Evolutionary conservation across 2,888 invertebrate species (phyloP), one percentile per base, ranked within the genome.

Genomic region (Branchipolynoe longqiensis): DNA sequence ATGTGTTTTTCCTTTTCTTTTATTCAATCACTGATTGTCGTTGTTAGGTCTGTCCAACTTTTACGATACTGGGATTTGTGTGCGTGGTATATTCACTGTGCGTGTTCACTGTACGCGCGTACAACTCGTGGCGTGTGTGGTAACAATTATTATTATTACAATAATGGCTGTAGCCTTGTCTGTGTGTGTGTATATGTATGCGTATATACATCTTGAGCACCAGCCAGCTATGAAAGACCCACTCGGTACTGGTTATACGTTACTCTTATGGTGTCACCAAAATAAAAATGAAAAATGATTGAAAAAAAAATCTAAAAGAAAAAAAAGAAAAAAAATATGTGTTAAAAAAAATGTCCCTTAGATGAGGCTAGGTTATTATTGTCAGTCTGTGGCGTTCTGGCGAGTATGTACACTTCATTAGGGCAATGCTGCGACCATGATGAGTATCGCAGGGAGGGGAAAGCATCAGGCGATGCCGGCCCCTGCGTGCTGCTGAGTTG

Each of bases 11-110:
- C n/a, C n/a, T n/a, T 78, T 78, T 78, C 78, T 78, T 78, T 78
- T 78, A 48, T 48, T 78, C 54, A 78, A 78, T 78, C 78, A 48
- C 78, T 78, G 78, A 78, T 78, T 78, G 78, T 78, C 28, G 78
- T 78, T 78, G 78, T 78, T 78, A 78, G 78, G 78, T 78, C 78
- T 78, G 54, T 78, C 78, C 78, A 31, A 78, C 78, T 48, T 48
- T 78, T 78, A 78, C 78, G 48, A 78, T 78, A 78, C 78, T 78
- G 78, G 78, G 48, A 54, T 78, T 78, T 78, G 78, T 78, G 78
- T 78, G 78, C 48, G 48, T 78, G 69, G 69, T 69, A 69, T 69
- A 69, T 69, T 69, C 69, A 69, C 69, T 38, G 69, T 69, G 69
- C 36, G 69, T 33, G 33, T 69, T 36, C 69, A 69, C 69, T 38